Percentiles rank a stretch among this genome's conserved stretches.
phyloP scores from a whole-genome alignment of 2,113 vertebrate species.

The Periophthalmus modestus region DNA sequence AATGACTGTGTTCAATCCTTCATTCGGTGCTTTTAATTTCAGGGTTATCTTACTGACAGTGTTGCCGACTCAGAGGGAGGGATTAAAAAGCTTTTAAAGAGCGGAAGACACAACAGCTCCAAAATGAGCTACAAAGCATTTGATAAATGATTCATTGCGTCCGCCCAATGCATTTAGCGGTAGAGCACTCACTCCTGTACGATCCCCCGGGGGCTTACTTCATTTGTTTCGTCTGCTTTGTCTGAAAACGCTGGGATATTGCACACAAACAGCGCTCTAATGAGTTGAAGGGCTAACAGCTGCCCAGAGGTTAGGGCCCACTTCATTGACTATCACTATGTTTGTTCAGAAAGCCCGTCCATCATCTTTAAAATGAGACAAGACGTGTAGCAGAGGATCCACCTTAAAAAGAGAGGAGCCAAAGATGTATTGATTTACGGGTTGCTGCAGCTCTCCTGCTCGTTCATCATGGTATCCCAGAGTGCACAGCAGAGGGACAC shows the following conservation, averaged over 20 bases:
- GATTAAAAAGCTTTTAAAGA: conserved; percentile 45
- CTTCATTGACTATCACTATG: conserved; percentile 31
- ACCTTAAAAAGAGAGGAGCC: conserved; percentile 56
- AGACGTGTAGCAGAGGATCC: conserved; percentile 52
- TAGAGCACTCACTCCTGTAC: conserved; percentile 55
- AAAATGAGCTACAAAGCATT: conserved; percentile 68
- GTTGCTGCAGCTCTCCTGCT: conserved; percentile 59
- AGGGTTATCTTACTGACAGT: conserved; percentile 1
- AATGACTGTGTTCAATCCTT: neutral
- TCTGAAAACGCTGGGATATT: conserved; percentile 39
- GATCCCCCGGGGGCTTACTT: conserved; percentile 44
- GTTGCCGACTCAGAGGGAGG: conserved; percentile 25
- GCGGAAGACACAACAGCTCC: conserved; percentile 60
- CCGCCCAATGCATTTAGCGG: conserved; percentile 63
- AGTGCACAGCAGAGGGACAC: conserved; percentile 51
- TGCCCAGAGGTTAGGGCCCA: conserved; percentile 34
- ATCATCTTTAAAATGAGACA: conserved; percentile 63
- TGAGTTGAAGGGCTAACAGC: conserved; percentile 31
- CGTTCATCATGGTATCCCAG: conserved; percentile 73
- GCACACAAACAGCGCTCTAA: conserved; percentile 36
- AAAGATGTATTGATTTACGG: conserved; percentile 75
- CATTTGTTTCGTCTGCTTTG: conserved; percentile 56
- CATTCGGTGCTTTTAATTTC: neutral
- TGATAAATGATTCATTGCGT: conserved; percentile 69
- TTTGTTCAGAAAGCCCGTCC: conserved; percentile 48